These are phyloP conservation scores for Clistopyga incitator DNA, from an alignment of 2,888 invertebrate genomes.

Conservation along the genomic window DNA sequence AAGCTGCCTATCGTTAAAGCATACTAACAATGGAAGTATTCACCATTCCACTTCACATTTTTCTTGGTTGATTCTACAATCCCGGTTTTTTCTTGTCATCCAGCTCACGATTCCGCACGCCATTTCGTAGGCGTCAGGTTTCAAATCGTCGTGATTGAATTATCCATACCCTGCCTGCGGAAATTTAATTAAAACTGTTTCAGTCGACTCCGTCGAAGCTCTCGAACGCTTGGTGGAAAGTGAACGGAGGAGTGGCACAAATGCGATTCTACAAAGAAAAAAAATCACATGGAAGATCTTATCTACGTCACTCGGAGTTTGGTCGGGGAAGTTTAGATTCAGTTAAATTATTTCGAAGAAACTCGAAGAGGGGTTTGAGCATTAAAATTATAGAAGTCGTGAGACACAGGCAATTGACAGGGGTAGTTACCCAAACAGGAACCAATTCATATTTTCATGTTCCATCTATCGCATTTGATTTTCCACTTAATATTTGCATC, in stretches of 20 bases:
- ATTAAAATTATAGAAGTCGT: conserved; percentile 26
- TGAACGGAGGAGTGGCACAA: conserved; percentile 32
- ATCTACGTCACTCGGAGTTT: conserved; percentile 55
- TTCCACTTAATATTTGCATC: too few relatives aligned
- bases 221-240: conserved; percentile 24
- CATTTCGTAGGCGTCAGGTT: conserved; percentile 46
- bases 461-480: background rate
- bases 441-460: background rate
- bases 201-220: conserved; percentile 32
- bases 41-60: background rate
- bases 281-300: conserved; percentile 51
- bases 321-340: conserved; percentile 54
- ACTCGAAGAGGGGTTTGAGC: conserved; percentile 21
- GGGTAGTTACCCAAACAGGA: background rate
- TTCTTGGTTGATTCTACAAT: conserved; percentile 7
- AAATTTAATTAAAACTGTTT: conserved; percentile 66
- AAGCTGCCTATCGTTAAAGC: too few relatives aligned
- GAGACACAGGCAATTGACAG: conserved; percentile 1
- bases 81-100: background rate
- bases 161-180: conserved; percentile 51
- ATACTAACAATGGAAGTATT: background rate
- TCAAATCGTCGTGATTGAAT: conserved; percentile 62
- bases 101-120: conserved; percentile 35
- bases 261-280: conserved; percentile 35
- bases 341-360: conserved; percentile 52